A percentile compares a stretch with the other conserved stretches of the same genome.
Evolutionary conservation across 2,113 vertebrate species (phyloP).

Genomic region (Philantomba maxwellii): DNA sequence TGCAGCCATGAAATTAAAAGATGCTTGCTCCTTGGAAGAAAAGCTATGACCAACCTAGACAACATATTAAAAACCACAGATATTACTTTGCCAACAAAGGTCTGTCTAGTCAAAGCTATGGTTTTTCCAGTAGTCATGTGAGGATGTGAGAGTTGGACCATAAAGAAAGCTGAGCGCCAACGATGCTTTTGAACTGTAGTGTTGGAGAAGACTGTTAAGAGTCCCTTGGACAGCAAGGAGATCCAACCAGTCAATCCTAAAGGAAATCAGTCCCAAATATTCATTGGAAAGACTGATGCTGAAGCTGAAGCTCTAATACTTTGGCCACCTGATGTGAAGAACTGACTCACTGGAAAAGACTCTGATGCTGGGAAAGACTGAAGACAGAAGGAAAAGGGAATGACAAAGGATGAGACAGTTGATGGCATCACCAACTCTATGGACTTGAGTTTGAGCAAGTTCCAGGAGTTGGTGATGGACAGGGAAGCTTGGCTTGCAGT

Average conservation of each 20-base stretch:
- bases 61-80: background rate
- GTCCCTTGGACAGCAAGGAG: background rate
- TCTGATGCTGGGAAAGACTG: background rate
- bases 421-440: background rate
- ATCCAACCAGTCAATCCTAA: background rate
- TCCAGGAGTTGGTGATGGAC: background rate
- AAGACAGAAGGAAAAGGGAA: background rate
- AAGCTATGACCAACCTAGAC: background rate
- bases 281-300: background rate
- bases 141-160: background rate
- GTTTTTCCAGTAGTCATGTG: background rate
- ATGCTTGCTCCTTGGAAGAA: background rate
- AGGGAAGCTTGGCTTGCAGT: background rate
- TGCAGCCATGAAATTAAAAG: background rate
- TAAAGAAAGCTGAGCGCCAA: background rate
- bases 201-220: background rate
- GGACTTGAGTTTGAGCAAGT: background rate
- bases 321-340: background rate
- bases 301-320: background rate
- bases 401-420: background rate
- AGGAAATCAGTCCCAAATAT: background rate
- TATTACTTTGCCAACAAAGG: background rate
- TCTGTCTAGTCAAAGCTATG: background rate
- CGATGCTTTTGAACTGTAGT: background rate
- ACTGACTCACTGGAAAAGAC: background rate